Base-by-base conservation (phyloP, 2,888 invertebrate genomes). In the Drosophila aldrichi region DNA sequence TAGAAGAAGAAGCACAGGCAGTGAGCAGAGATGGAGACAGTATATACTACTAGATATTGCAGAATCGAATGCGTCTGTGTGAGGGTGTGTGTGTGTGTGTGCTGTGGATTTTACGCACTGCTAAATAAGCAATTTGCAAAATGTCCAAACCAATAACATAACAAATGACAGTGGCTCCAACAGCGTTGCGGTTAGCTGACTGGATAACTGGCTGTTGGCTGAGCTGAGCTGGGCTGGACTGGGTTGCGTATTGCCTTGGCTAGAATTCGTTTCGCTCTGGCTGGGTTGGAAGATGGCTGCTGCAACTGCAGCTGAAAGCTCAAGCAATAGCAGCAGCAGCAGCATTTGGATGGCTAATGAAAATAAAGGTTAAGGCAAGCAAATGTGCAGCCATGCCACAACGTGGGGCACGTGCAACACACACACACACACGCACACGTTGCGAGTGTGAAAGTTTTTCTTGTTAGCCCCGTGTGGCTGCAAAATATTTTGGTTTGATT, bases 101-200 rank as follows among this genome's bases (percentile, higher is more conserved):
- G 54, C 68, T 89, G 80, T 88, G 84, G 77, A 89, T 91, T 91
- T 91, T 82, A 91, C 92, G 92, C 91, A 91, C 89, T 90, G 91
- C 89, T 91, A 88, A 91, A 90, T 91, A 92, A 92, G 91, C 91
- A 92, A 91, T 91, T 91, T 91, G 91, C 90, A 90, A 91, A 92
- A 91, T 91, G 91, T 92, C 91, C 88, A 88, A 92, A 88, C 90
- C 92, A 92, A 91, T 91, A 91, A 91, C 91, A 90, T 90, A 86
- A 86, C 90, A 86, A 86, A 90, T 90, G 86, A 86, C 89, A 86
- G 81, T 74, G 80, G 73, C 90, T 83, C 65, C 66, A 58, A 65
- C 67, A 68, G 68, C 61, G 81, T 60, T 76, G 78, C 61, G 76
- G 76, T 76, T 76, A 80, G 77, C 78, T 81, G 74, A 57, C 76